Conservation (phyloP, 2,113 vertebrate genomes). For the Chloroceryle aenea region DNA sequence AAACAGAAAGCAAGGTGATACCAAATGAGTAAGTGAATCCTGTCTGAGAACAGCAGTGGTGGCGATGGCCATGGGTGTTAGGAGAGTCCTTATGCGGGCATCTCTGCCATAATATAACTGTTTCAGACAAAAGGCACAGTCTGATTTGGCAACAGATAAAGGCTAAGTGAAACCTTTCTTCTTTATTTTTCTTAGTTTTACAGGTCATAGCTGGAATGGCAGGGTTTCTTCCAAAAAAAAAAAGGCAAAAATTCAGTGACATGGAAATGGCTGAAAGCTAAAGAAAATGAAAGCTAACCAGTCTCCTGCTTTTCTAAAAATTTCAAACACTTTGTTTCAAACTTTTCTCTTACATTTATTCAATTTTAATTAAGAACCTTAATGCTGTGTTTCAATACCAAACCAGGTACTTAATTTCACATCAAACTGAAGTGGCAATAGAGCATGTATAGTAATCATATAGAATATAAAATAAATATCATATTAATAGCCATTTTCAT, state of each 20-base stretch:
- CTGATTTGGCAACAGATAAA: constrained; percentile 2
- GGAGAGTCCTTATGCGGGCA: not conserved
- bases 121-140: not conserved
- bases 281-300: not conserved
- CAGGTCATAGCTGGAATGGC: not conserved
- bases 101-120: not conserved
- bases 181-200: constrained; percentile 44
- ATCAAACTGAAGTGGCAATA: not conserved
- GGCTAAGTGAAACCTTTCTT: not conserved
- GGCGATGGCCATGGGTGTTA: not conserved
- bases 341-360: not conserved
- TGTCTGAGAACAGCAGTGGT: not conserved
- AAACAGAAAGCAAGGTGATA: not conserved
- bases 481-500: not conserved
- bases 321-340: not conserved
- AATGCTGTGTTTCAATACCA: not conserved
- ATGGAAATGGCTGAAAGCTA: not conserved
- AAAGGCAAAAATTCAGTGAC: not conserved
- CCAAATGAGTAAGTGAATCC: not conserved
- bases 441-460: not conserved
- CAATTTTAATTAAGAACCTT: not conserved
- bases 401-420: not conserved
- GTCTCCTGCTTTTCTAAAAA: not conserved
- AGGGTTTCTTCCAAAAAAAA: not conserved
- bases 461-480: no score